Evolutionary conservation across 1,140 invertebrate genomes (phyloP), one percentile per base, ranked within the genome.

Genomic region (Armadillidium nasatum): DNA sequence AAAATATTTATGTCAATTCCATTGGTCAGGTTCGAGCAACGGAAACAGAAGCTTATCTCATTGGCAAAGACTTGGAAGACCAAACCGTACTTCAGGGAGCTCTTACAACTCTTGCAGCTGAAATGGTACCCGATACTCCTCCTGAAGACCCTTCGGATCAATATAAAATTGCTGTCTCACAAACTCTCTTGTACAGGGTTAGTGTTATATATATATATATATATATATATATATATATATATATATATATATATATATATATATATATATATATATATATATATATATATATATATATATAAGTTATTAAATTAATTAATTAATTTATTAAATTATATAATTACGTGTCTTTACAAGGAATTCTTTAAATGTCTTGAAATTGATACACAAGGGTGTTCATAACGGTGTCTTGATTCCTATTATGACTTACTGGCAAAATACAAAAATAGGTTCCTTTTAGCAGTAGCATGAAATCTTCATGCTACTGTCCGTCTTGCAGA

Each of bases 151-250:
- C 71, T 19, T 21, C 46, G n/a, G 9, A 45, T 19, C 9, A 45
- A 19, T 73, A 54, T 54, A 73, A 73, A 19, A 44, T 23, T 21
- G 19, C 23, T 13, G 71, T 73, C 13, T 45, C 44, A 10, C 71
- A 73, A 54, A 23, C 33, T 13, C 71, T 73, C 7, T 54, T 73
- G 0, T 73, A 73, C 71, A 73, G 60, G n/a, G 71, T 73, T 11
- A 7, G 13, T n/a, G n/a, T n/a, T n/a, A 13, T 54, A n/a, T 66
- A n/a, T 66, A n/a, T 66, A 66, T 33, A 68, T 75, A 44, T 75
- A 75, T 75, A 68, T 68, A 75, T 75, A 75, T 75, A 68, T 68
- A 54, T 75, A 68, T 75, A 68, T 75, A 75, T 75, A 44, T 33
- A 74, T 74, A 74, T 74, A 67, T 74, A 67, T 45, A 72, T 72